Evolutionary conservation across 2,888 invertebrate genomes (phyloP), one percentile per base, ranked within the genome.

Genomic region (Philhelius pedissequus): DNA sequence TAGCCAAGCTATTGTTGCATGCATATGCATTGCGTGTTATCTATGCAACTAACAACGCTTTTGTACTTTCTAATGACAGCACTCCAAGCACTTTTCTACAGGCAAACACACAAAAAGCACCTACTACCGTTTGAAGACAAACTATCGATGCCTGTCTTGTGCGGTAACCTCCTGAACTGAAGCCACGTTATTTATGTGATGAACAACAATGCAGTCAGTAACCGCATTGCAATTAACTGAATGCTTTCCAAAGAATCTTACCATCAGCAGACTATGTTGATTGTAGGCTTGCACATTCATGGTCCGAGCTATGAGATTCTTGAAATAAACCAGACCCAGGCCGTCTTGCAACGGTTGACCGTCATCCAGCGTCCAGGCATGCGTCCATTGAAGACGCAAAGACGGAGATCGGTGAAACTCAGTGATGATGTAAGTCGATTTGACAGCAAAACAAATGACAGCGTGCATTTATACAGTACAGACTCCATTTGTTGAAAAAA

Each of bases 371-470:
- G 11, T 48, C 20, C 45, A 25, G 18, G 18, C 18, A 45, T 7
- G 0, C 45, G 11, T 48, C 20, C 45, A 25, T 7, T 18, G 8
- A 45, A 48, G 45, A 48, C 22, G 22, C 48, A 22, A 68, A 38
- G 40, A 58, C 20, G 7, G 9, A 27, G 20, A 20, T 50, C 20
- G 7, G 9, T 18, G 20, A 20, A 20, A 18, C 68, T n/a, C 66
- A 52, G 43, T 64, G 73, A 54, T 70, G 83, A 83, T 74, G 74
- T 79, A 80, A 84, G 83, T 54, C 64, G 45, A 70, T 75, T 75
- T 84, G 83, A 79, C 79, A 68, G 83, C 58, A 40, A 80, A 78
- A 84, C 75, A 75, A 84, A 84, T 84, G 79, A 80, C 80, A 75
- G 56, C 74, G 25, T 38, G 40, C 62, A 27, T 62, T 43, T 43